Percentiles rank a stretch among this genome's conserved stretches.
phyloP scores from a whole-genome alignment of 2,113 vertebrate species.

The Galeopterus variegatus region DNA sequence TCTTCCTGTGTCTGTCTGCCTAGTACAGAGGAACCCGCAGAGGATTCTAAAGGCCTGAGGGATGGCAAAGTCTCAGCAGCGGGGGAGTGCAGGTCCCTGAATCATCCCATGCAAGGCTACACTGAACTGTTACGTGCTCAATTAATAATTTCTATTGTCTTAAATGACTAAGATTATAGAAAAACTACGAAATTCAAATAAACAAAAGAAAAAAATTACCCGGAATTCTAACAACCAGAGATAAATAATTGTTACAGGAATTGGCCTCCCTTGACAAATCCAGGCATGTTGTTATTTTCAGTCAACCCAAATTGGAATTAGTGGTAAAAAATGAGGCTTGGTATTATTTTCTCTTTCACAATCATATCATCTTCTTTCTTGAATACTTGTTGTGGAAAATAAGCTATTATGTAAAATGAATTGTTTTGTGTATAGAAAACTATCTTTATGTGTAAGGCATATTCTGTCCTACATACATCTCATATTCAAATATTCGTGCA shows the following conservation, averaged over 20 bases:
- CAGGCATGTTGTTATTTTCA: conserved; percentile 12
- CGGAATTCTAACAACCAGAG: conserved; percentile 30
- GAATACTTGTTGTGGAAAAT: conserved; percentile 16
- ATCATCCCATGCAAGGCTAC: not conserved
- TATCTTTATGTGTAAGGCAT: not conserved
- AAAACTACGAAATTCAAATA: not conserved
- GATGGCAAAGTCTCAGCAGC: not conserved
- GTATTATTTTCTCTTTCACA: conserved; percentile 46
- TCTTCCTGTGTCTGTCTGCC: not conserved
- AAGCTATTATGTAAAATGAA: not conserved
- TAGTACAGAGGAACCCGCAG: not conserved
- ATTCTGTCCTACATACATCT: conserved; percentile 4
- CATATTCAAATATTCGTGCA: not conserved
- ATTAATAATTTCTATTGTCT: not conserved
- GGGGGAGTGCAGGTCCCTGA: not conserved
- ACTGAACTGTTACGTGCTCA: not conserved
- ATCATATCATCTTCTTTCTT: conserved; percentile 33
- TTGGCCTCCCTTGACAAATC: not conserved
- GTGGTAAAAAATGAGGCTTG: not conserved
- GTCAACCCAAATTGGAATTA: conserved; percentile 12
- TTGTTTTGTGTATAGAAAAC: not conserved
- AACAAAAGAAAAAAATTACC: not conserved
- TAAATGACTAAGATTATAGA: not conserved
- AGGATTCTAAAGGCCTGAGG: too few relatives aligned
- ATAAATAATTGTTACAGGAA: conserved; percentile 27